A percentile compares a stretch with the other conserved stretches of the same genome.
These are phyloP conservation scores for Pollenia angustigena DNA, from an alignment of 2,888 invertebrate genomes.

Conservation along the genomic window DNA sequence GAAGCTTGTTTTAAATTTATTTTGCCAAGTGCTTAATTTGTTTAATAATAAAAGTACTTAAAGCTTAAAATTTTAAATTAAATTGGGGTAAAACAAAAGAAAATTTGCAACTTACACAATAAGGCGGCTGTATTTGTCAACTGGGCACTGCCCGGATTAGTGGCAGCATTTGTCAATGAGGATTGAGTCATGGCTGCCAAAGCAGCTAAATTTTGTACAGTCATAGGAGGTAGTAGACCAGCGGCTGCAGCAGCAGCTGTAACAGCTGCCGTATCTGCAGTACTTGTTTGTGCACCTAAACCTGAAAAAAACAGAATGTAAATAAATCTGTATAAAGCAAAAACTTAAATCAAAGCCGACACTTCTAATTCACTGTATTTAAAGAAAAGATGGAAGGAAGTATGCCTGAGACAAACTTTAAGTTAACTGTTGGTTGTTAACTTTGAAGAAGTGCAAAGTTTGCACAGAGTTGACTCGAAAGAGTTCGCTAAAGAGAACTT, in stretches of 20 bases:
- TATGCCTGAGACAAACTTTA: neutral
- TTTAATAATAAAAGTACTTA: neutral
- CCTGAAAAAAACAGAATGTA: slow-evolving; percentile 75
- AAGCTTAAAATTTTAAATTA: too few relatives aligned
- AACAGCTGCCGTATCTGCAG: slow-evolving; percentile 79
- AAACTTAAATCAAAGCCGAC: slow-evolving; percentile 12
- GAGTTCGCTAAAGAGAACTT: too few relatives aligned
- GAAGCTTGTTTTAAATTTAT: slow-evolving; percentile 29
- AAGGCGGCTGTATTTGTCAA: slow-evolving; percentile 84
- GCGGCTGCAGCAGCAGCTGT: slow-evolving; percentile 83
- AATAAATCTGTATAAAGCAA: neutral
- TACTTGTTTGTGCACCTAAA: slow-evolving; percentile 82
- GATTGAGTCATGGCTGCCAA: slow-evolving; percentile 87
- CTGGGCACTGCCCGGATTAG: slow-evolving; percentile 82
- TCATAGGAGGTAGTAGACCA: slow-evolving; percentile 90
- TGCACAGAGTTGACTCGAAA: too few relatives aligned
- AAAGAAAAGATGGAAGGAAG: slow-evolving; percentile 20
- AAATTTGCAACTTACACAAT: slow-evolving; percentile 81
- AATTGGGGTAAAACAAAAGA: neutral
- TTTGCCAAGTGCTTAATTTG: neutral
- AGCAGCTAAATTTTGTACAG: slow-evolving; percentile 96
- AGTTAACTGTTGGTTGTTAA: neutral
- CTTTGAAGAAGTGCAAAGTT: neutral
- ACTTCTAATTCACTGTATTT: slow-evolving; percentile 18
- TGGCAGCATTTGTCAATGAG: slow-evolving; percentile 83